phyloP scores from a whole-genome alignment of 53 echinoderm and acorn worm species.

The Mesocentrotus franciscanus region DNA sequence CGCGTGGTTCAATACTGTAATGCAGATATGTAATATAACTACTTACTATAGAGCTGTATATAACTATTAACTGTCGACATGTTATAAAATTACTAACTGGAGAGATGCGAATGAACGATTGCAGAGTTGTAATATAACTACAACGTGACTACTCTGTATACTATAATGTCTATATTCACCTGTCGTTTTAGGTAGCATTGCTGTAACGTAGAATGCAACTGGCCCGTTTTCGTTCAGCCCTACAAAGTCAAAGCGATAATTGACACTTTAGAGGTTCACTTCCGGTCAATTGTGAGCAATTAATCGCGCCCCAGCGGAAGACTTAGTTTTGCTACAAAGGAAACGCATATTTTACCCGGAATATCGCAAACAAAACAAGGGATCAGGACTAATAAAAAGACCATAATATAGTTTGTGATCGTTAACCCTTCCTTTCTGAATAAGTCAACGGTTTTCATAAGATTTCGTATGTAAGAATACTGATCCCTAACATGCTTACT shows the following conservation, averaged over 20 bases:
- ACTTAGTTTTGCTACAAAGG: constrained; percentile 59
- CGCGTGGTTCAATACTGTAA: no score
- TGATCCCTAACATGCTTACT: background rate
- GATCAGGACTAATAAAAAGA: background rate
- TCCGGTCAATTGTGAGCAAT: constrained; percentile 60
- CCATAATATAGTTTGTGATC: background rate
- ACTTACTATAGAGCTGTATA: no score
- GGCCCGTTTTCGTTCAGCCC: background rate
- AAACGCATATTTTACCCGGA: constrained; percentile 39
- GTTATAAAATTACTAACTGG: no score
- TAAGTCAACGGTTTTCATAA: background rate
- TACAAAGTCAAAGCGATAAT: constrained; percentile 49
- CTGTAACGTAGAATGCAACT: background rate
- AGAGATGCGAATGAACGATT: no score
- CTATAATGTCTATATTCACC: background rate
- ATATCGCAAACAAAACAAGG: constrained; percentile 20
- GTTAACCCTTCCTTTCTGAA: background rate
- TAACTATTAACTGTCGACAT: no score
- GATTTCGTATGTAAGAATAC: background rate
- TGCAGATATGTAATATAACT: no score
- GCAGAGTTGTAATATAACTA: no score
- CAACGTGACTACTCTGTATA: background rate
- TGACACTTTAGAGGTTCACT: constrained; percentile 44
- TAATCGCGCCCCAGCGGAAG: constrained; percentile 42
- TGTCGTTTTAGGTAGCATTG: background rate